Base-by-base conservation (phyloP, 2,113 vertebrate species). In the Psophia crepitans region DNA sequence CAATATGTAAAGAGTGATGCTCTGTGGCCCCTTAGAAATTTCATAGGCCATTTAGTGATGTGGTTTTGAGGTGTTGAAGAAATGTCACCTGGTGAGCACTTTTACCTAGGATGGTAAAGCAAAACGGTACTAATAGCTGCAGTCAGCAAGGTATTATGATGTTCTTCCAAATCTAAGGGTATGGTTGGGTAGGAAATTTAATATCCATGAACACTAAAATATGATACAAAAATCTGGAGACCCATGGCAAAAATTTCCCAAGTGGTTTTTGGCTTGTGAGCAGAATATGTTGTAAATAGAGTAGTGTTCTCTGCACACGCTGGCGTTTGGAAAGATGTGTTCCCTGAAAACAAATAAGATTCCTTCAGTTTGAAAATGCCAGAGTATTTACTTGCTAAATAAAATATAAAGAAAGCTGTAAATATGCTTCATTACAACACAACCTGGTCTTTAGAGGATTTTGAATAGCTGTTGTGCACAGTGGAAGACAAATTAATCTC, bases 401-500 rank as follows among this genome's bases (percentile, higher is more conserved):
- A 93, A 87, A 75, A 96, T 90, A 95, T 93, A 96, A 93, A 95
- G 78, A 78, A 91, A 94, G 90, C 95, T 96, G 95, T 96, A 97
- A 97, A 97, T 97, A 97, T 82, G 85, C 80, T 92, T 97, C 87
- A 91, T 97, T 97, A 96, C 89, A 96, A 95, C 79, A 74, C 82
- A 93, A 77, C 43, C 82, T 90, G 91, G 79, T 87, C 90, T 96
- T 89, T 79, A 86, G 84, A 95, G 85, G 91, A 82, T 94, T 96
- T 96, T 46, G 89, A 97, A 95, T 79, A 89, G 84, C 96, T 96
- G 83, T 92, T 97, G 76, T 91, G 82, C 78, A 66, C 95, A 91
- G 92, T 90, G 87, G 87, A 95, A 89, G 95, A 95, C 94, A 94
- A 96, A 97, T 96, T 95, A 97, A 97, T 97, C 95, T 97, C 69